phyloP scores from a whole-genome alignment of 2,888 invertebrate genomes.

The Tiphia femorata region DNA sequence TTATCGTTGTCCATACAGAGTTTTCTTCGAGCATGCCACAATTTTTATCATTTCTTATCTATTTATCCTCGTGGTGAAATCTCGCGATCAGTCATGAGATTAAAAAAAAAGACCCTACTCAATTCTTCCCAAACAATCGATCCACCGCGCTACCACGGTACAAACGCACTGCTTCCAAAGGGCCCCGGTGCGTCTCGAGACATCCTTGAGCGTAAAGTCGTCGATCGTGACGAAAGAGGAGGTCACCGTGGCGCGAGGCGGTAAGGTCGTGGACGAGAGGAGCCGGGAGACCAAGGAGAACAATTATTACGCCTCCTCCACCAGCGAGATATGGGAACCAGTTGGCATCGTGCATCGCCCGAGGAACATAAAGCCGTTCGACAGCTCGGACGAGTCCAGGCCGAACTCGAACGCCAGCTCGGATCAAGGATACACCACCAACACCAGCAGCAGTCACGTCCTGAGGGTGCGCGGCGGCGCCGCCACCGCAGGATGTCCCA shows the following conservation, averaged over 20 bases:
- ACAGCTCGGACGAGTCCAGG: conserved; percentile 65
- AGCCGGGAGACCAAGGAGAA: conserved; percentile 80
- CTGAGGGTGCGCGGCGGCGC: conserved; percentile 57
- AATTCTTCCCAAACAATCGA: too few species aligned
- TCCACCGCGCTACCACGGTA: conserved; percentile 29
- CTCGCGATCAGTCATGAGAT: too few species aligned
- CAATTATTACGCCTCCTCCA: conserved; percentile 77
- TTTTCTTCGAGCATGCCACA: too few species aligned
- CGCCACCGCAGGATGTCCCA: conserved; percentile 47
- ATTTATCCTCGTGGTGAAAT: too few species aligned
- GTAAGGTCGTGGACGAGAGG: conserved; percentile 78
- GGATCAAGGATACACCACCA: conserved; percentile 66
- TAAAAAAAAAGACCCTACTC: too few species aligned
- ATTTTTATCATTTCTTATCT: too few species aligned
- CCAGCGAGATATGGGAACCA: conserved; percentile 79
- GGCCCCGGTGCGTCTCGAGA: conserved; percentile 79
- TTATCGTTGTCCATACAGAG: too few species aligned
- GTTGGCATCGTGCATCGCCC: conserved; percentile 64
- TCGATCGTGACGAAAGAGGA: conserved; percentile 80
- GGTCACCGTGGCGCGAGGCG: conserved; percentile 77
- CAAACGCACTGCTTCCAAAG: conserved; percentile 53
- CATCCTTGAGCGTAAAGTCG: conserved; percentile 79
- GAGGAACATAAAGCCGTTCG: conserved; percentile 62
- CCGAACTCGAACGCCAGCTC: conserved; percentile 67
- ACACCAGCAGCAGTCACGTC: conserved; percentile 62